phyloP scores from a whole-genome alignment of 2,888 invertebrate species.

The Laspeyria flexula region DNA sequence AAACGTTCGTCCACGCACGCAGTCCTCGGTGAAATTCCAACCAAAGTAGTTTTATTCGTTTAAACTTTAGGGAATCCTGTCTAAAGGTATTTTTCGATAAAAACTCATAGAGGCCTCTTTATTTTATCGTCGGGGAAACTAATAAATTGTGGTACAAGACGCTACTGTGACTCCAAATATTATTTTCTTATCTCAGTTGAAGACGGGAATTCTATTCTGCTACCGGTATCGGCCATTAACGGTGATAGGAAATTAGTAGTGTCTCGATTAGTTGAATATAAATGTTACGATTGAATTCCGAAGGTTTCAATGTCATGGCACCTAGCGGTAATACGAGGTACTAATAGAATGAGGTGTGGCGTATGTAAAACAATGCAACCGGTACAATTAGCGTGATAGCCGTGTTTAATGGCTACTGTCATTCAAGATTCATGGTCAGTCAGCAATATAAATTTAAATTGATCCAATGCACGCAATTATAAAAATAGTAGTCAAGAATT shows the following conservation, averaged over 20 bases:
- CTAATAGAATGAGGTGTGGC: constrained; percentile 6
- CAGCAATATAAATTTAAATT: not conserved
- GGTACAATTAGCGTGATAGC: constrained; percentile 12
- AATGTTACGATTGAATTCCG: constrained; percentile 35
- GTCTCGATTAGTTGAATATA: constrained; percentile 37
- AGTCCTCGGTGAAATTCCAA: constrained; percentile 41
- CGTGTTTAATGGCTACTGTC: constrained; percentile 14
- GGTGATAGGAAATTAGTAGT: constrained; percentile 41
- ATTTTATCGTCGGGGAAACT: constrained; percentile 39
- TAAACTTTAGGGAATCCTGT: constrained; percentile 42
- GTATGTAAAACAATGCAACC: constrained; percentile 14
- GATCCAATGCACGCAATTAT: not conserved
- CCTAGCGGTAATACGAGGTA: constrained; percentile 4
- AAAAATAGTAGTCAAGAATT: not conserved
- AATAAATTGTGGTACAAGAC: constrained; percentile 38
- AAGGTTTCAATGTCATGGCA: constrained; percentile 18
- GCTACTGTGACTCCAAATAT: constrained; percentile 44
- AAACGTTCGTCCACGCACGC: constrained; percentile 51
- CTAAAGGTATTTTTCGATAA: constrained; percentile 44
- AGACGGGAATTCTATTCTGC: constrained; percentile 34
- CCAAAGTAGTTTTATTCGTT: constrained; percentile 43
- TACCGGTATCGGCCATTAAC: constrained; percentile 40
- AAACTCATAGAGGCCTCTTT: constrained; percentile 37
- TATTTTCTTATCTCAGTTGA: constrained; percentile 33
- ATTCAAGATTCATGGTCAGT: constrained; percentile 8